A percentile compares a stretch with the other conserved stretches of the same genome.
phyloP scores from a whole-genome alignment of 2,888 invertebrate genomes.

The Lysandra coridon region DNA sequence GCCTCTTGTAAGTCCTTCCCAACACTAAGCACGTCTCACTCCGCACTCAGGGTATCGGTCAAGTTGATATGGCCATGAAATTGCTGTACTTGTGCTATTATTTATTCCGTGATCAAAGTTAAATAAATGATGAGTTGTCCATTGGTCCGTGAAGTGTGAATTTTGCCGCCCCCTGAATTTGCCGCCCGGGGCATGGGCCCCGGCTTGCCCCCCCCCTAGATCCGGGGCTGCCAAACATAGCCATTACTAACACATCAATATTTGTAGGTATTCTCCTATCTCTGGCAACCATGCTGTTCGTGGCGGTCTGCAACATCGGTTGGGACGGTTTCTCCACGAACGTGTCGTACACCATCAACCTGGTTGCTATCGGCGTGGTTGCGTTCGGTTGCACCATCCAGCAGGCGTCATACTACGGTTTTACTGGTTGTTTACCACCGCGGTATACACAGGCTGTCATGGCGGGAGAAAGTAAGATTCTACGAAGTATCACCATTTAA shows the following conservation, averaged over 20 bases:
- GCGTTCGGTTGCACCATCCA: constrained; percentile 96
- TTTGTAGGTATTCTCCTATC: constrained; percentile 88
- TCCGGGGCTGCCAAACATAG: too few relatives aligned
- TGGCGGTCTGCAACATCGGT: constrained; percentile 92
- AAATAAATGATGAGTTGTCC: too few relatives aligned
- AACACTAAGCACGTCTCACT: too few relatives aligned
- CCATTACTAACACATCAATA: not conserved
- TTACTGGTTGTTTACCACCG: constrained; percentile 94
- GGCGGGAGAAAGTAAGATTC: constrained; percentile 93
- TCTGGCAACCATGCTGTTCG: constrained; percentile 89
- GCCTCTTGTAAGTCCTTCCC: too few relatives aligned
- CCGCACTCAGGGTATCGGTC: too few relatives aligned
- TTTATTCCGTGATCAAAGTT: too few relatives aligned
- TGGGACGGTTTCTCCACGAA: constrained; percentile 89
- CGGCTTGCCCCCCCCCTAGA: too few relatives aligned
- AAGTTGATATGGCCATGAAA: too few relatives aligned
- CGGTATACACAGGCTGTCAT: constrained; percentile 96
- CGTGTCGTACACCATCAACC: constrained; percentile 91
- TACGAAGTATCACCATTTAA: not conserved
- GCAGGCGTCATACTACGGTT: constrained; percentile 96
- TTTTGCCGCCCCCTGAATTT: too few relatives aligned
- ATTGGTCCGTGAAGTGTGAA: too few relatives aligned
- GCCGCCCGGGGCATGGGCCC: too few relatives aligned
- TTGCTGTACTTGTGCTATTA: too few relatives aligned
- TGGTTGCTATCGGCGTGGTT: constrained; percentile 91